These are phyloP conservation scores for Poecilia velifera DNA, from an alignment of 2,797 vertebrate species.

Conservation along the genomic window DNA sequence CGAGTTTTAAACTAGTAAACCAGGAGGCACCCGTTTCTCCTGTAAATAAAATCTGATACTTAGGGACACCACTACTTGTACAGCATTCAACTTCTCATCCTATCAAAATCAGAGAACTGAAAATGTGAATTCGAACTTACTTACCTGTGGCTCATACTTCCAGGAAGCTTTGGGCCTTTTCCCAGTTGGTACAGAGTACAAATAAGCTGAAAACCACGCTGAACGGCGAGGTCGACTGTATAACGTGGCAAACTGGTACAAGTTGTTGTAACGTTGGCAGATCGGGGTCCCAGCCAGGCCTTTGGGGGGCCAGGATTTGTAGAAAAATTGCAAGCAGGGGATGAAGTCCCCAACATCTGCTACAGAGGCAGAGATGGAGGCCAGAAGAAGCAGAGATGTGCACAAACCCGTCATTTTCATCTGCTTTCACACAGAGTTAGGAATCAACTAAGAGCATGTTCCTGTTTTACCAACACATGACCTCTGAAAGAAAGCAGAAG, in stretches of 20 bases:
- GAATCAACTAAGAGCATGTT: slow-evolving; percentile 8
- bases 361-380: neutral
- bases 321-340: slow-evolving; percentile 69
- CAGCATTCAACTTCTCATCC: neutral
- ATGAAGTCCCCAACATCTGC: slow-evolving; percentile 75
- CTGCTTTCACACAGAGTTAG: neutral
- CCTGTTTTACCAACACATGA: slow-evolving; percentile 16
- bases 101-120: neutral
- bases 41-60: neutral
- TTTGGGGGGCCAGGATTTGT: slow-evolving; percentile 69
- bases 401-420: slow-evolving; percentile 12
- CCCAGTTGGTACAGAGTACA: slow-evolving; percentile 48
- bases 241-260: slow-evolving; percentile 71
- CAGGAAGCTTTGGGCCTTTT: slow-evolving; percentile 67
- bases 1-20: neutral
- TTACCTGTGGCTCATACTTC: slow-evolving; percentile 81
- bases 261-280: slow-evolving; percentile 73
- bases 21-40: neutral
- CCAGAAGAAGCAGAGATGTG: neutral
- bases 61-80: neutral
- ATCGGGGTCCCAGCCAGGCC: slow-evolving; percentile 68
- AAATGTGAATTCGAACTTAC: neutral
- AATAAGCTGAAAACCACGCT: slow-evolving; percentile 75
- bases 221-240: slow-evolving; percentile 70
- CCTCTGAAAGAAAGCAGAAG: slow-evolving; percentile 44